Conservation (phyloP, 2,797 vertebrate genomes). For the Microctenopoma steveboyesi region DNA sequence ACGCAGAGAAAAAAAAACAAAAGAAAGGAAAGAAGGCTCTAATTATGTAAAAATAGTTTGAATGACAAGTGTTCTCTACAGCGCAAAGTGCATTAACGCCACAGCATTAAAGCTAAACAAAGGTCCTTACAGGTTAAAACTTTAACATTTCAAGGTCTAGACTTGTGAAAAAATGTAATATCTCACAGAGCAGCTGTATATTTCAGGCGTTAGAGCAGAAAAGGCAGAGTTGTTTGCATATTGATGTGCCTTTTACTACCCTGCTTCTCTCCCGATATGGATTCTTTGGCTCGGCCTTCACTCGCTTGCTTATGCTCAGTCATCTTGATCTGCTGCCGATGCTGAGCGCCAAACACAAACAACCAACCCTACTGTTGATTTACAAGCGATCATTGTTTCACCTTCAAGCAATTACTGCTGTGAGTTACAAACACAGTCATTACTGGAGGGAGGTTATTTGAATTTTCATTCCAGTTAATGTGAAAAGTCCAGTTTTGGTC, state of each 20-base stretch:
- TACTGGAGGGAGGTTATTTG: conserved; percentile 3
- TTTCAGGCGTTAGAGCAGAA: conserved; percentile 2
- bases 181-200: conserved; percentile 4
- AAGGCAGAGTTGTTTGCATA: conserved; percentile 56
- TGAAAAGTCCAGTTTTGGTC: conserved; percentile 16
- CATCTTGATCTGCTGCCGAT: conserved; percentile 53
- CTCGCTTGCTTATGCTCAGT: conserved; percentile 57
- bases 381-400: conserved; percentile 38
- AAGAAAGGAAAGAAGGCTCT: not conserved
- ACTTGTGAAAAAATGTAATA: conserved; percentile 9
- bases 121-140: conserved; percentile 9
- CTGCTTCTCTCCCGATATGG: conserved; percentile 60
- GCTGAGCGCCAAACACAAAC: conserved; percentile 53
- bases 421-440: conserved; percentile 2
- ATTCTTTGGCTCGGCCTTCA: conserved; percentile 65
- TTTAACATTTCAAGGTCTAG: conserved; percentile 27
- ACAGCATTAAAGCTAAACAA: conserved; percentile 1
- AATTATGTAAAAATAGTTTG: conserved; percentile 18
- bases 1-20: not conserved
- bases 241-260: conserved; percentile 62
- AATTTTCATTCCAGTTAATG: conserved; percentile 18
- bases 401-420: conserved; percentile 23
- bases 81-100: conserved; percentile 24
- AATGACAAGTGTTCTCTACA: conserved; percentile 7
- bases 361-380: conserved; percentile 18